A percentile compares a stretch with the other conserved stretches of the same genome.
These are phyloP conservation scores for Brachystomella parvula DNA, from an alignment of 1,140 invertebrate genomes.

Conservation along the genomic window DNA sequence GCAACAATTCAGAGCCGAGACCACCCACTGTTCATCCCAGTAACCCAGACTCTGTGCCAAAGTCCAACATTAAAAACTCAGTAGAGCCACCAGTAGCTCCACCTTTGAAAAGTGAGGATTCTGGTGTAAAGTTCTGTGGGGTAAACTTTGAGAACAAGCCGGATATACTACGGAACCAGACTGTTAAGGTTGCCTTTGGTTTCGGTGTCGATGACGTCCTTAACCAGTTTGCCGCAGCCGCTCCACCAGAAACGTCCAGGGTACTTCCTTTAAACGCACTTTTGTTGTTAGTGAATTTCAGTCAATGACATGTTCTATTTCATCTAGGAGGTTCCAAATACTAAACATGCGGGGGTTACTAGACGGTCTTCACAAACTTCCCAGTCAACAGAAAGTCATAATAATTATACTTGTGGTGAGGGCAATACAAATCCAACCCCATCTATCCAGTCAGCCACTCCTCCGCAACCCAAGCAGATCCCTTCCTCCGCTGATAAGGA, in stretches of 20 bases:
- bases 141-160: neutral
- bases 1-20: neutral
- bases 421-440: neutral
- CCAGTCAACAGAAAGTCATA: too few relatives aligned
- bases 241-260: neutral
- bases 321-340: too few relatives aligned
- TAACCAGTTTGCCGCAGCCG: neutral
- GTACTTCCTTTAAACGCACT: neutral
- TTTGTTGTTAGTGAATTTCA: neutral
- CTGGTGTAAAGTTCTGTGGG: slow-evolving; percentile 5
- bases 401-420: too few relatives aligned
- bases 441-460: neutral
- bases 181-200: neutral
- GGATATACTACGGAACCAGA: neutral
- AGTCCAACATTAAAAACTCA: too few relatives aligned
- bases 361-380: too few relatives aligned
- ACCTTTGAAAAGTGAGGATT: neutral
- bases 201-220: neutral
- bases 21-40: neutral
- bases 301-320: too few relatives aligned
- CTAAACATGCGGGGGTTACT: too few relatives aligned
- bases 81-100: too few relatives aligned
- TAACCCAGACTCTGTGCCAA: too few relatives aligned
- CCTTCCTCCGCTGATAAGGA: neutral
- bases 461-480: neutral